Evolutionary conservation across 2,113 vertebrate genomes (phyloP), one percentile per base, ranked within the genome.

Genomic region (Podocnemis expansa): DNA sequence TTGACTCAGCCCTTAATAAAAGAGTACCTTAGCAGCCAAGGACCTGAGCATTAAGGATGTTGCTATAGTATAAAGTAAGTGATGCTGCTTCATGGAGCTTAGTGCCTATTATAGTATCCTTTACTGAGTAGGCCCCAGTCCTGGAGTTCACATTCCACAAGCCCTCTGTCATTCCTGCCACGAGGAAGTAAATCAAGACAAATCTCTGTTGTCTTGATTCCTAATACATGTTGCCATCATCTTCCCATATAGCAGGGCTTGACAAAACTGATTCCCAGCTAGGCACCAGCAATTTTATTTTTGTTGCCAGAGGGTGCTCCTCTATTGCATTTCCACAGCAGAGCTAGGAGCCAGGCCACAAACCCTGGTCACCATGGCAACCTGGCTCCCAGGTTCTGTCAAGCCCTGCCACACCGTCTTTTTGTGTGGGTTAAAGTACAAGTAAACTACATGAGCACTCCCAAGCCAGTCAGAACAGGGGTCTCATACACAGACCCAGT

Each of bases 401-500:
- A n/a, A n/a, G n/a, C n/a, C n/a, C n/a, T n/a, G n/a, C n/a, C n/a
- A n/a, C n/a, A n/a, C n/a, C n/a, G n/a, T n/a, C n/a, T 67, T 31
- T n/a, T 67, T 67, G 17, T 67, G 34, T 67, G 60, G 60, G 60
- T 34, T 38, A 70, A 70, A 38, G 8, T 22, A 38, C 10, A 38
- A 38, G n/a, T 38, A 70, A 38, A 38, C 19, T 22, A 70, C 10
- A 38, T 38, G n/a, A 10, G 63, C n/a, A 70, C n/a, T 67, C n/a
- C 73, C 7, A 25, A 8, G 19, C 7, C 1, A 0, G 38, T 47
- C 16, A 79, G 21, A 43, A 22, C 9, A 51, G 17, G 3, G 0
- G 0, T 38, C 14, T 80, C 56, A 41, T 21, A 27, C 22, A 27
- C 34, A 0, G 3, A n/a, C n/a, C n/a, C n/a, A n/a, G n/a, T n/a